Evolutionary conservation across 2,113 vertebrate species (phyloP), one percentile per base, ranked within the genome.

Genomic region (Verasper variegatus): DNA sequence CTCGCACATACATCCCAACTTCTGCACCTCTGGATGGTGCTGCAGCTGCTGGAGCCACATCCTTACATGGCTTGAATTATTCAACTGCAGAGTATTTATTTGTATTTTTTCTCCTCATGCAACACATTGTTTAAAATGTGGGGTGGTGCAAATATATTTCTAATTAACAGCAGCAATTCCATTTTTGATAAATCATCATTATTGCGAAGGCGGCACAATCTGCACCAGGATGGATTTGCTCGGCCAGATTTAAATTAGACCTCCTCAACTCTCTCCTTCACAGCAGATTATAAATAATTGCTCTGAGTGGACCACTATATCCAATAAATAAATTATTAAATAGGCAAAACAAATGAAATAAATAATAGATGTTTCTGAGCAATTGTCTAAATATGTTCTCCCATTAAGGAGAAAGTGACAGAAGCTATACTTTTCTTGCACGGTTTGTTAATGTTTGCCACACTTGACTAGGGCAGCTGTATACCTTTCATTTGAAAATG

Each of bases 141-240:
- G 2, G 61, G 47, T 65, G 67, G 24, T 59, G n/a, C 64, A 88
- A 84, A 31, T 37, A 5, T 18, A 18, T 51, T 27, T 17, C 58
- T 79, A 86, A 82, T 84, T 68, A 88, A 82, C 59, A 80, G 26
- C 68, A 76, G 79, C 68, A 58, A 77, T 80, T 70, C 37, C 47
- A 76, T 85, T 87, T 54, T 59, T 71, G 71, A 91, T 91, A 89
- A 91, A 93, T 91, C 88, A 86, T 84, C 90, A 89, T 93, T 92
- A 91, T 84, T 81, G 74, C 82, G 82, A 91, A 88, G 83, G 83
- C 80, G 81, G 76, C 27, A 69, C 73, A 89, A 91, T 90, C 88
- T 89, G 83, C 83, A 84, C 51, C 56, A 74, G 73, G 80, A 83
- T 82, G 84, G 84, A 86, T 87, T 80, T 78, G 88, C 82, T 84